Evolutionary conservation across 2,888 invertebrate genomes (phyloP).

Genomic region (Trachelus iudaicus): DNA sequence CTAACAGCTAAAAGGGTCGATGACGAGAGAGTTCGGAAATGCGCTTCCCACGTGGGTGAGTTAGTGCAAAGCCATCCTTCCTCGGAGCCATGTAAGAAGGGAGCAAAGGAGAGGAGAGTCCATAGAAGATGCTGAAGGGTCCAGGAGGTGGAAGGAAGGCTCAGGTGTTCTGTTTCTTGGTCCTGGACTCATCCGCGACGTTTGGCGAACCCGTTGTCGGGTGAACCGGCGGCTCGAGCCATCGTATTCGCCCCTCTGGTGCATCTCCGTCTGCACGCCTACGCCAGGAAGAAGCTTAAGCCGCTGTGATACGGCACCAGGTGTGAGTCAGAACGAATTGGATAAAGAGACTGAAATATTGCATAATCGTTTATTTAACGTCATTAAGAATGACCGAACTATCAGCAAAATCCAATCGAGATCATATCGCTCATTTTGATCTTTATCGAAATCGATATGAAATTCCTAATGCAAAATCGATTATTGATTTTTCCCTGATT

Average conservation of each 20-base stretch:
- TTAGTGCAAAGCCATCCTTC: slow-evolving; percentile 54
- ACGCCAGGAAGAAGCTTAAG: slow-evolving; percentile 33
- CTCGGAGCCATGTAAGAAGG: slow-evolving; percentile 19
- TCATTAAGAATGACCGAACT: neutral
- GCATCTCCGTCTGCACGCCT: slow-evolving; percentile 49
- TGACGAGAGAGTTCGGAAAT: slow-evolving; percentile 63
- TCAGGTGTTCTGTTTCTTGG: slow-evolving; percentile 54
- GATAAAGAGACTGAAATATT: neutral
- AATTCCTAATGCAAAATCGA: neutral
- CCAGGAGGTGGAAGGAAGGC: slow-evolving; percentile 37
- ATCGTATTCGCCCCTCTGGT: slow-evolving; percentile 26
- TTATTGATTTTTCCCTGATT: neutral
- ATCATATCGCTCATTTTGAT: neutral
- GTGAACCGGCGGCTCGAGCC: slow-evolving; percentile 33
- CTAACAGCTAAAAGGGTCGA: slow-evolving; percentile 58
- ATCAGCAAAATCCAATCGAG: neutral
- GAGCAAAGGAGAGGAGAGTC: slow-evolving; percentile 17
- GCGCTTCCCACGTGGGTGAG: slow-evolving; percentile 56
- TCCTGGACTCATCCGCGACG: slow-evolving; percentile 28
- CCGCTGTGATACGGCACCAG: slow-evolving; percentile 10
- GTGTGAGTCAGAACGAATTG: neutral
- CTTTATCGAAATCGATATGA: neutral
- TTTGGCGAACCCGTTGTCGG: slow-evolving; percentile 42
- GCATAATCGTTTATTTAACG: neutral
- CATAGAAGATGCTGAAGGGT: slow-evolving; percentile 21